phyloP scores from a whole-genome alignment of 2,888 invertebrate species.

The Monochamus alternatus region DNA sequence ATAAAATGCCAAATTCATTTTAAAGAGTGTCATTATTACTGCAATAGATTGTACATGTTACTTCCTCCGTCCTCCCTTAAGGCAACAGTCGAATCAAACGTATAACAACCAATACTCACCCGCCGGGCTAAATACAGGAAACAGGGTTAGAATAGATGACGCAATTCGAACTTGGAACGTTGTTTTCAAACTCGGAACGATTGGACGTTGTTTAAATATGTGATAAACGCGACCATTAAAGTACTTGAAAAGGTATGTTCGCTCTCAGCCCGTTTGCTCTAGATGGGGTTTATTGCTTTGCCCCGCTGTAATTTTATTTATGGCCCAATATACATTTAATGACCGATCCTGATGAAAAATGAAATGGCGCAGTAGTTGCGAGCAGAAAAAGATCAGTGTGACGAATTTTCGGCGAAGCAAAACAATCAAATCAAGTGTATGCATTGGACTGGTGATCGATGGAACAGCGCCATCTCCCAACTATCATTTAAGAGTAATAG shows the following conservation, averaged over 20 bases:
- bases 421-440: too few relatives aligned
- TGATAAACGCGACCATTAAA: slow-evolving; percentile 12
- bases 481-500: too few relatives aligned
- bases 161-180: not conserved
- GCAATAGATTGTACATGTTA: too few relatives aligned
- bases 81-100: too few relatives aligned
- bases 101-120: slow-evolving; percentile 12
- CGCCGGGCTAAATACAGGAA: slow-evolving; percentile 15
- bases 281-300: slow-evolving; percentile 5
- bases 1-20: too few relatives aligned
- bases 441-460: too few relatives aligned
- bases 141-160: slow-evolving; percentile 17
- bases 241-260: not conserved
- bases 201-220: slow-evolving; percentile 10
- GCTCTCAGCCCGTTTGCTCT: not conserved
- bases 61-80: too few relatives aligned
- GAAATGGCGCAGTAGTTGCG: not conserved
- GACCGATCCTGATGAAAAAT: not conserved
- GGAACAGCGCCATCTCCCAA: too few relatives aligned
- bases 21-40: too few relatives aligned
- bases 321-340: not conserved
- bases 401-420: not conserved
- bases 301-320: not conserved
- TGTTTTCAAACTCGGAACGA: not conserved
- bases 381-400: not conserved